phyloP scores from a whole-genome alignment of 1,140 invertebrate genomes.

The Oedothorax gibbosus region DNA sequence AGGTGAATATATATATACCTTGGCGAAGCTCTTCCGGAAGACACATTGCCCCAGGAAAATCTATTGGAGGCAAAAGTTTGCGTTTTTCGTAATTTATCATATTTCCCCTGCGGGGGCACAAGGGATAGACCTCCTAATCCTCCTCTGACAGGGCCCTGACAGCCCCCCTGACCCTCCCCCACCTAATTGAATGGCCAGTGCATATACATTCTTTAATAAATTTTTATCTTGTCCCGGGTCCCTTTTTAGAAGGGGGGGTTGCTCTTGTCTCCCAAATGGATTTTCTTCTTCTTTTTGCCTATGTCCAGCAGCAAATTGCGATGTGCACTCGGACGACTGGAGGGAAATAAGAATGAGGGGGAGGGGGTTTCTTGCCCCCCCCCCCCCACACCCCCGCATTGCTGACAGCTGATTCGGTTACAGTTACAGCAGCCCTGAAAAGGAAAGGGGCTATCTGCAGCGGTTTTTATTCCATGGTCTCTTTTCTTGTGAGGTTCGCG shows the following conservation, averaged over 20 bases:
- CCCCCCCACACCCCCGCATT: background rate
- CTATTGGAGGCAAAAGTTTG: constrained; percentile 58
- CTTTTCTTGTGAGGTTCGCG: constrained; percentile 16
- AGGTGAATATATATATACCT: constrained; percentile 42
- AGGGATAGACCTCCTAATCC: constrained; percentile 27
- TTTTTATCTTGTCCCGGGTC: constrained; percentile 45
- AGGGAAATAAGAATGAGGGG: constrained; percentile 27
- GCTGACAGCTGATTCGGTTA: constrained; percentile 58
- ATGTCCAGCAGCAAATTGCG: constrained; percentile 57
- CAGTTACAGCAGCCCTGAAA: constrained; percentile 34
- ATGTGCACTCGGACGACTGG: constrained; percentile 54
- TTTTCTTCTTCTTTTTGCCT: constrained; percentile 11
- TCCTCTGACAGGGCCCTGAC: constrained; percentile 46
- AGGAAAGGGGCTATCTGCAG: background rate
- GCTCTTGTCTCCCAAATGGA: constrained; percentile 40
- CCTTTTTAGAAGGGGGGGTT: constrained; percentile 2
- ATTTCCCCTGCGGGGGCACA: constrained; percentile 45
- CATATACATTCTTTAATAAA: constrained; percentile 60
- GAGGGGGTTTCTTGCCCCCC: background rate
- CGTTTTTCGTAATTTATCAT: constrained; percentile 61
- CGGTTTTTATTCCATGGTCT: constrained; percentile 3
- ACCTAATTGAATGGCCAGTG: constrained; percentile 59
- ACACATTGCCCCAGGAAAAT: constrained; percentile 40
- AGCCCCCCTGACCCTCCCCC: background rate
- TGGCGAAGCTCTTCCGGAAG: constrained; percentile 1